A percentile compares a stretch with the other conserved stretches of the same genome.
Conservation (phyloP, 1,140 invertebrate species). For the Lutraria rhynchaena region DNA sequence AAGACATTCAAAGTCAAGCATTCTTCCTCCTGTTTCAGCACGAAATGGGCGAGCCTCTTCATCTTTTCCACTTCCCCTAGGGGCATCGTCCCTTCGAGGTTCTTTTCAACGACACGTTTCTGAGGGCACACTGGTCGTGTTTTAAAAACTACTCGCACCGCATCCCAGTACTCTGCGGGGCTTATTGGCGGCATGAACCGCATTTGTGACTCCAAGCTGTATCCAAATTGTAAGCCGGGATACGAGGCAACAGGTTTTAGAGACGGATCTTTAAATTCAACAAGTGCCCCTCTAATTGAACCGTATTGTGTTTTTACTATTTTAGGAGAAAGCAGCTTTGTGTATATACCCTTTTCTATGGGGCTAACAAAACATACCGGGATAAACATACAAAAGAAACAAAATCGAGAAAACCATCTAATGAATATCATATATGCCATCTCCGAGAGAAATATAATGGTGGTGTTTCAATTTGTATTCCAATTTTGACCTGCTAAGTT, state of each 20-base stretch:
- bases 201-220: slow-evolving; percentile 93
- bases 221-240: slow-evolving; percentile 96
- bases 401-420: too few relatives aligned
- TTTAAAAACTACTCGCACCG: slow-evolving; percentile 90
- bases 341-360: slow-evolving; percentile 12
- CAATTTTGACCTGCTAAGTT: not conserved
- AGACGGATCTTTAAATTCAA: slow-evolving; percentile 90
- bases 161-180: slow-evolving; percentile 89
- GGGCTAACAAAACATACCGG: not conserved
- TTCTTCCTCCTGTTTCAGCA: slow-evolving; percentile 96
- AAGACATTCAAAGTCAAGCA: slow-evolving; percentile 98
- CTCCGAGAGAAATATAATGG: too few relatives aligned
- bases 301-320: slow-evolving; percentile 86
- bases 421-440: too few relatives aligned
- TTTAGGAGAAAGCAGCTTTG: slow-evolving; percentile 81
- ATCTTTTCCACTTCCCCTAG: slow-evolving; percentile 93
- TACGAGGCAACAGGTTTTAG: slow-evolving; percentile 96
- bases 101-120: slow-evolving; percentile 88
- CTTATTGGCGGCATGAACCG: slow-evolving; percentile 98
- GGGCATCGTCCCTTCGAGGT: slow-evolving; percentile 87
- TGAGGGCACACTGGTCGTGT: slow-evolving; percentile 92
- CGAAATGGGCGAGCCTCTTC: slow-evolving; percentile 91
- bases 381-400: too few relatives aligned
- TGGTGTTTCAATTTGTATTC: not conserved
- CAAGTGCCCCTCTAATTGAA: slow-evolving; percentile 92